Percentiles rank a stretch among this genome's conserved stretches.
These are phyloP conservation scores for Troides oblongomaculatus DNA, from an alignment of 2,888 invertebrate species.

Conservation along the genomic window DNA sequence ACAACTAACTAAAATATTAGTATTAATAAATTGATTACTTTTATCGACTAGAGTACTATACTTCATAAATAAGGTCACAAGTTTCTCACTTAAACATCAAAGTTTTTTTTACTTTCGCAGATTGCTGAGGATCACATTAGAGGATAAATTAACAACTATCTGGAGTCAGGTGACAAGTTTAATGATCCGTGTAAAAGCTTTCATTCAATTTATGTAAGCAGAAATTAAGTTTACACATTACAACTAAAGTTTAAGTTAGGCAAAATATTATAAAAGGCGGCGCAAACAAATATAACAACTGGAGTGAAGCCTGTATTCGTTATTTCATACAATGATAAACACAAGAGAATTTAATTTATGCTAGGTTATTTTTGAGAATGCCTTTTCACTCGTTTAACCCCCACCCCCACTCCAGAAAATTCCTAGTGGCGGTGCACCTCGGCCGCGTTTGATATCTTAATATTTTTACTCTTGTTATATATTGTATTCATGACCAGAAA, in stretches of 20 bases:
- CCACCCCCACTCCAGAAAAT: neutral
- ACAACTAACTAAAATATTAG: too few species aligned
- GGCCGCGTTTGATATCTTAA: slow-evolving; percentile 10
- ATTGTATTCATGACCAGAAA: slow-evolving; percentile 24
- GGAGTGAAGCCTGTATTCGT: neutral
- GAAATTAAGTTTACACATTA: neutral
- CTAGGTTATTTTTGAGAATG: neutral
- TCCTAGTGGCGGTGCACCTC: neutral
- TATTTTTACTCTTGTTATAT: slow-evolving; percentile 15
- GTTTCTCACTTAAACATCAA: neutral
- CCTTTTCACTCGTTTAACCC: slow-evolving; percentile 2
- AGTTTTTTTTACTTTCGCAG: neutral
- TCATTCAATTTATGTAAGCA: neutral
- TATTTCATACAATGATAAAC: neutral
- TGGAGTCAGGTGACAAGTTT: neutral
- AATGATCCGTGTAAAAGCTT: neutral
- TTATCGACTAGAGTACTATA: neutral
- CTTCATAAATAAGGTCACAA: neutral
- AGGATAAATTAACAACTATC: neutral
- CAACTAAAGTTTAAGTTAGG: too few species aligned
- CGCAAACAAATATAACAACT: neutral
- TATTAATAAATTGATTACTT: too few species aligned
- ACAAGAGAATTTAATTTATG: neutral
- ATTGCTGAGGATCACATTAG: neutral
- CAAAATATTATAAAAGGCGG: too few species aligned